Base-by-base conservation (phyloP, 2,888 invertebrate genomes). In the Synanthedon vespiformis region DNA sequence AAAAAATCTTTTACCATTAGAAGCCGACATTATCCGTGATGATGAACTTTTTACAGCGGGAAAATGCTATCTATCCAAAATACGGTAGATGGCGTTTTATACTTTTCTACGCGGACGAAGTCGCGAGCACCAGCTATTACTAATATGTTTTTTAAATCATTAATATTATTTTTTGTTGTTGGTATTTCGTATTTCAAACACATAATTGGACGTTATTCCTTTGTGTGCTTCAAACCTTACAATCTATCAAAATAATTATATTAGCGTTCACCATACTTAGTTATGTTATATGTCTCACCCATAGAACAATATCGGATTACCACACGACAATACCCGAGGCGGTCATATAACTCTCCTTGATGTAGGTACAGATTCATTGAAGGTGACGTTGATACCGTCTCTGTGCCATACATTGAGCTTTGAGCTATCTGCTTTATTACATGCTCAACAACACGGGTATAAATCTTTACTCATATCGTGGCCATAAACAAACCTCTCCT, bases 361-460 rank as follows among this genome's bases (percentile, higher is more conserved):
- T 68, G 65, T 70, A 75, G 68, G 68, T 67, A 65, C 59, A 61
- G 66, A 63, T 64, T 65, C 67, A 67, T 69, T 58, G 60, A 65
- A 69, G 65, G 63, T 66, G 70, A 70, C 68, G 65, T 62, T 63
- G 62, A 61, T 59, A 60, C 67, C 67, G 64, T 67, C 74, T 68
- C 66, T 68, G 67, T 67, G 67, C 71, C 71, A 73, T 76, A 74
- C 75, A 78, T 73, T 71, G 70, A 77, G 77, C 73, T 76, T 73
- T 71, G 70, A 77, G 77, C 73, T 76, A 77, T 79, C 74, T 71
- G 63, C 72, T 75, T 76, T 77, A 77, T 77, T 76, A 77, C 74
- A 68, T 68, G 65, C 69, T 59, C 67, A 67, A 64, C 68, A 70
- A 66, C 13, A 48, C 13, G 69, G 68, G 65, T 69, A 70, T 77